Evolutionary conservation across 2,113 vertebrate genomes (phyloP).

Genomic region (Myiozetetes cayanensis): DNA sequence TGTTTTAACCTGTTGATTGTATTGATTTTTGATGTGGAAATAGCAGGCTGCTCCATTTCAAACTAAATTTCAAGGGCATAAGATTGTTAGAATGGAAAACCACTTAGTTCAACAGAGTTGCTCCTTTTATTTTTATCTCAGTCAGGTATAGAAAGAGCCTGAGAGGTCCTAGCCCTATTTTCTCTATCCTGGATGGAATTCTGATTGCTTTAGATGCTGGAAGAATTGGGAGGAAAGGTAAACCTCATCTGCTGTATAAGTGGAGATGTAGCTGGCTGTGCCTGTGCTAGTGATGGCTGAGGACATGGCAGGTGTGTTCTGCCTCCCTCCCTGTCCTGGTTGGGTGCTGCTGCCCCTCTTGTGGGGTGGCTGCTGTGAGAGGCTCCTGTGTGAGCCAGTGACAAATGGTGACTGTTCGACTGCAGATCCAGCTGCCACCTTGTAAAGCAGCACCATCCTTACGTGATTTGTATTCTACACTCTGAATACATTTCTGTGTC

Average conservation of each 20-base stretch:
- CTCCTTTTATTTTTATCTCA: slow-evolving; percentile 48
- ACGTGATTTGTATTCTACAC: neutral
- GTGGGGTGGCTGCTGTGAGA: neutral
- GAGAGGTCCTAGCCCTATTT: slow-evolving; percentile 22
- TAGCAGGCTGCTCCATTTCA: slow-evolving; percentile 50
- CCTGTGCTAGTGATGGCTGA: neutral
- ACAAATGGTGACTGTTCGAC: neutral
- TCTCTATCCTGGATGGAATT: neutral
- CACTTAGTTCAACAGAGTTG: slow-evolving; percentile 11
- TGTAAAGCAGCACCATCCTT: neutral
- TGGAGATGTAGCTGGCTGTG: neutral
- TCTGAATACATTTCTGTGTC: neutral
- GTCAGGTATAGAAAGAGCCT: neutral
- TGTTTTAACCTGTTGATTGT: slow-evolving; percentile 64
- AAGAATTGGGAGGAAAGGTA: neutral
- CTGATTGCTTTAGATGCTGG: neutral
- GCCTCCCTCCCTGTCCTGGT: neutral
- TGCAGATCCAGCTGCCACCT: neutral
- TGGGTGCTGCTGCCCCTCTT: neutral
- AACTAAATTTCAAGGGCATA: slow-evolving; percentile 60
- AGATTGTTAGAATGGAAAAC: slow-evolving; percentile 49
- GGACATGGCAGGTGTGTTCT: accelerated
- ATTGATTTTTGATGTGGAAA: slow-evolving; percentile 64
- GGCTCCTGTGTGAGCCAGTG: neutral
- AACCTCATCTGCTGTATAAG: neutral